Conservation (phyloP, 2,797 vertebrate genomes). For the Sebastes elongatus region DNA sequence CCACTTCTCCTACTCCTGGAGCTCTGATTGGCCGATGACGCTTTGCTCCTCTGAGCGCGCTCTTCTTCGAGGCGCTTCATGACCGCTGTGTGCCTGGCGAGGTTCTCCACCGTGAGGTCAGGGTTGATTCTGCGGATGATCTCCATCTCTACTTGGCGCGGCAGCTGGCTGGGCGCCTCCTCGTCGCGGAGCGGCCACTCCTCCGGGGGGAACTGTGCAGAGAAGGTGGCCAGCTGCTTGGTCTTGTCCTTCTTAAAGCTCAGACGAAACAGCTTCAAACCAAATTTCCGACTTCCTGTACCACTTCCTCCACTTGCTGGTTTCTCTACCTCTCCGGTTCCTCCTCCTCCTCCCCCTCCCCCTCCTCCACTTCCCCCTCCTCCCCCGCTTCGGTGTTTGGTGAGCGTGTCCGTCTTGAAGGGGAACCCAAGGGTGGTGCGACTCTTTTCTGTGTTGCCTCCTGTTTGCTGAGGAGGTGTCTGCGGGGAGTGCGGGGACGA, state of each 20-base stretch:
- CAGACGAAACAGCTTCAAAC: conserved; percentile 94
- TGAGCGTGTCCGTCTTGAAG: conserved; percentile 93
- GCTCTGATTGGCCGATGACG: conserved; percentile 94
- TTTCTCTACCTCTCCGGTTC: conserved; percentile 75
- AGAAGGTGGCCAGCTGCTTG: conserved; percentile 96
- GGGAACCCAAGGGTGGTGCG: conserved; percentile 94
- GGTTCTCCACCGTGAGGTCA: conserved; percentile 96
- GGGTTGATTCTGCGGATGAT: conserved; percentile 98
- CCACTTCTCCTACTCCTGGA: conserved; percentile 93
- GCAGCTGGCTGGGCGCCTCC: conserved; percentile 91
- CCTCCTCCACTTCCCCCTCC: conserved; percentile 70
- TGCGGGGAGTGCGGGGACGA: conserved; percentile 76
- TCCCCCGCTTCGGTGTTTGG: conserved; percentile 89
- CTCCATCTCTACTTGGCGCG: conserved; percentile 96
- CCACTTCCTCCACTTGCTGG: conserved; percentile 88
- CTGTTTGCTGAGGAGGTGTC: conserved; percentile 72
- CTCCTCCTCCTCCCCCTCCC: conserved; percentile 76
- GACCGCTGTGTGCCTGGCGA: conserved; percentile 95
- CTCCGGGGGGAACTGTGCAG: conserved; percentile 96
- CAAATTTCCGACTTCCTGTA: conserved; percentile 91
- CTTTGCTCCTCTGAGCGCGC: conserved; percentile 93
- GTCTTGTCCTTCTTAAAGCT: conserved; percentile 99
- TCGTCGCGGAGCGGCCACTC: conserved; percentile 97
- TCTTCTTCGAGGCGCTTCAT: conserved; percentile 99
- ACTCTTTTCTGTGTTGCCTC: conserved; percentile 89